Conservation (phyloP, 1,140 invertebrate genomes). For the Mesaphorura yosii region DNA sequence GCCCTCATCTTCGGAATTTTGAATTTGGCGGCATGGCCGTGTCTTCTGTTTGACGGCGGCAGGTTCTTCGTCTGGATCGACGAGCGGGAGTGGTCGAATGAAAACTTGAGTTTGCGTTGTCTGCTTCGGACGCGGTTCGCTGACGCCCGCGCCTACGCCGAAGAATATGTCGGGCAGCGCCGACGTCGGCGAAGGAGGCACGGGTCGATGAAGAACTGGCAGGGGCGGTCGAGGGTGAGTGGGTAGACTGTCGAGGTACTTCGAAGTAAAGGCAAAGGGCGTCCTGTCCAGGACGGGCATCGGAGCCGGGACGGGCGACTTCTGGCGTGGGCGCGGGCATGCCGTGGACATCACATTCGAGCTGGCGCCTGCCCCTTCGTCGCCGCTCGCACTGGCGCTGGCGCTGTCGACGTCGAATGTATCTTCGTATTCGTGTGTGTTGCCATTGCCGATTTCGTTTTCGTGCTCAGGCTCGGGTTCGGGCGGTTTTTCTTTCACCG, state of each 20-base stretch:
- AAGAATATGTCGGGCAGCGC: background rate
- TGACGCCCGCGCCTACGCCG: background rate
- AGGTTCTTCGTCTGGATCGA: background rate
- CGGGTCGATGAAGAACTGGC: background rate
- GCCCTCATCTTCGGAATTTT: no score
- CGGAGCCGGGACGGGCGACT: background rate
- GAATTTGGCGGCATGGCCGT: no score
- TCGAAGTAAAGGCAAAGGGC: background rate
- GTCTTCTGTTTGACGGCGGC: no score
- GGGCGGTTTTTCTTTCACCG: no score
- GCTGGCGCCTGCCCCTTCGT: background rate
- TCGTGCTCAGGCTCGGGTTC: no score
- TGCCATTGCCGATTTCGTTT: no score
- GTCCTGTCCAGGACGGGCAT: background rate
- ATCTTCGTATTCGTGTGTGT: no score
- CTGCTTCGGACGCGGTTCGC: background rate
- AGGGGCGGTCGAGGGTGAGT: constrained; percentile 2
- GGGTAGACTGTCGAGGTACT: background rate
- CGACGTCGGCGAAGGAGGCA: background rate
- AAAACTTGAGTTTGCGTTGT: background rate
- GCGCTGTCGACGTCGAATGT: no score
- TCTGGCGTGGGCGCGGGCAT: background rate
- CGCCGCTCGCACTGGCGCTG: no score
- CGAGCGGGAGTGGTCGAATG: background rate
- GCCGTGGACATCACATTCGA: background rate